Base-by-base conservation (phyloP, 2,113 vertebrate species). In the Poeciliopsis turrubarensis region DNA sequence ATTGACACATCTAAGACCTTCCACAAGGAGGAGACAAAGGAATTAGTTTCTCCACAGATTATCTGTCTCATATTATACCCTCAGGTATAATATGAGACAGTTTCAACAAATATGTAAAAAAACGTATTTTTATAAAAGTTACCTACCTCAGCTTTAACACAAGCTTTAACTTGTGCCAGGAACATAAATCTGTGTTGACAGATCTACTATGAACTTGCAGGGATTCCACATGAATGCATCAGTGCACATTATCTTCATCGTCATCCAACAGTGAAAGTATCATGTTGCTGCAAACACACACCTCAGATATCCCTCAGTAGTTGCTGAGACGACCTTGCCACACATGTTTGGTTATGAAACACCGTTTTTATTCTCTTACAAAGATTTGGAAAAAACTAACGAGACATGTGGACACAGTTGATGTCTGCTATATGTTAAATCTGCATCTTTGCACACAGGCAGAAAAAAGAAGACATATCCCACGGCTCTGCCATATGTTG, bases 401-500 rank as follows among this genome's bases (percentile, higher is more conserved):
- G 39, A 79, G 39, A 79, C 80, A 71, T 60, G 44, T 37, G 65
- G 78, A 44, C 66, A 57, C 27, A 57, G 88, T 67, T 51, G 62
- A 57, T 44, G 51, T 57, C 2, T 5, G 73, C 26, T 77, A 39
- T 68, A 73, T 44, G 9, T 60, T 57, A 57, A 73, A 47, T 71
- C 68, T 72, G 60, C 29, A 64, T 84, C 63, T 74, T 74, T 65
- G 66, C 74, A 70, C 82, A 78, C 39, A 74, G 72, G 81, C 60
- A 88, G 86, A 86, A 88, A 89, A 79, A 79, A 79, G 77, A 69
- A 81, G 79, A 84, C 85, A 91, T 84, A 77, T 89, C 89, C 91
- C 80, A 80, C 64, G 83, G 91, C 90, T 78, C 75, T 27, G 37
- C 88, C 91, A 89, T 89, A 90, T 92, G 91, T 87, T 92, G 91